These are phyloP conservation scores for Caradrina kadenii DNA, from an alignment of 2,888 invertebrate species.

Conservation along the genomic window DNA sequence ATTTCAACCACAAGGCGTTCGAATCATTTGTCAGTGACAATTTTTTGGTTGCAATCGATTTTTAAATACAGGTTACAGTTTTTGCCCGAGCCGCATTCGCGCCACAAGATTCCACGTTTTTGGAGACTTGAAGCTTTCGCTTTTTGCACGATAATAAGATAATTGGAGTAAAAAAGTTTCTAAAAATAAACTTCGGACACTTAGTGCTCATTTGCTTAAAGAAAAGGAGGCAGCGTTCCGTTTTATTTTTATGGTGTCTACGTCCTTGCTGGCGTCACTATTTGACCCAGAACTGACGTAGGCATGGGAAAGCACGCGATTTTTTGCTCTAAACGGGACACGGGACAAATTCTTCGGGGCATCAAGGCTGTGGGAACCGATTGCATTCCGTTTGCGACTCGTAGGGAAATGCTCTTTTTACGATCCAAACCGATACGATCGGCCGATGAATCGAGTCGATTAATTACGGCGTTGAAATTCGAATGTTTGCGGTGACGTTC, in stretches of 20 bases:
- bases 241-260: slow-evolving; percentile 56
- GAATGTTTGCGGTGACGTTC: slow-evolving; percentile 78
- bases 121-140: slow-evolving; percentile 50
- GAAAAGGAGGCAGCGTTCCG: slow-evolving; percentile 29
- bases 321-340: slow-evolving; percentile 83
- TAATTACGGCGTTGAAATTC: slow-evolving; percentile 79
- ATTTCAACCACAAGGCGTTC: slow-evolving; percentile 90
- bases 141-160: slow-evolving; percentile 74
- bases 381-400: slow-evolving; percentile 80
- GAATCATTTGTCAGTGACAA: slow-evolving; percentile 91
- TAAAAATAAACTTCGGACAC: slow-evolving; percentile 57
- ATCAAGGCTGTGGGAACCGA: slow-evolving; percentile 89
- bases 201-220: slow-evolving; percentile 61
- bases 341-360: slow-evolving; percentile 80
- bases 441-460: slow-evolving; percentile 83
- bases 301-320: slow-evolving; percentile 87
- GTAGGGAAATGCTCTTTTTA: slow-evolving; percentile 85
- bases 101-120: slow-evolving; percentile 71
- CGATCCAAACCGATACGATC: slow-evolving; percentile 84
- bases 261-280: slow-evolving; percentile 73
- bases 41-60: slow-evolving; percentile 90
- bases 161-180: slow-evolving; percentile 65
- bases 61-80: slow-evolving; percentile 89
- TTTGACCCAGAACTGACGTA: slow-evolving; percentile 76
- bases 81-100: slow-evolving; percentile 66